phyloP scores from a whole-genome alignment of 2,888 invertebrate species.

The Iphiclides podalirius region DNA sequence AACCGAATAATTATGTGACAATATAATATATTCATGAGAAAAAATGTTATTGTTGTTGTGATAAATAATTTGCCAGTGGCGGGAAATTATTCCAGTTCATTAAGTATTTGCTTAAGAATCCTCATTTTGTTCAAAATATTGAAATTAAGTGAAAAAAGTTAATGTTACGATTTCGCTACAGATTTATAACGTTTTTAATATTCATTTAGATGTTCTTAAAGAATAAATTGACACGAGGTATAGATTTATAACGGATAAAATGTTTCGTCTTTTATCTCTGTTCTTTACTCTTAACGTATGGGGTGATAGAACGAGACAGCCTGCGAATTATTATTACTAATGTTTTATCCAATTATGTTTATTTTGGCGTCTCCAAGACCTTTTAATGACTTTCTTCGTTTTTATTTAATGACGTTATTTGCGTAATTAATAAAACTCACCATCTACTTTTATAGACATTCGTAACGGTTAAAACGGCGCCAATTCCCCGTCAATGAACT shows the following conservation, averaged over 20 bases:
- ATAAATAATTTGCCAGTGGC: conserved; percentile 43
- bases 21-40: not conserved
- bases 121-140: no score
- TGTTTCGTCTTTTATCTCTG: conserved; percentile 44
- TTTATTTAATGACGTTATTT: conserved; percentile 8
- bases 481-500: conserved; percentile 52
- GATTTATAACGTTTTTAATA: no score
- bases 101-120: conserved; percentile 18
- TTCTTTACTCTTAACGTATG: conserved; percentile 33
- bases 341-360: conserved; percentile 16
- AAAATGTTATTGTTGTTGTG: conserved; percentile 10
- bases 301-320: conserved; percentile 36
- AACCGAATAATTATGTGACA: conserved; percentile 14
- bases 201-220: not conserved
- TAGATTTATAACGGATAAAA: conserved; percentile 41
- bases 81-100: conserved; percentile 47
- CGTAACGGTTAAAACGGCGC: conserved; percentile 39
- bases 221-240: conserved; percentile 21
- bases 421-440: conserved; percentile 3
- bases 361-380: conserved; percentile 7
- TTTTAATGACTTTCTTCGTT: conserved; percentile 27
- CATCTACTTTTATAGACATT: conserved; percentile 7
- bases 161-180: no score
- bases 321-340: conserved; percentile 43
- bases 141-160: no score